Evolutionary conservation across 2,113 vertebrate species (phyloP), one percentile per base, ranked within the genome.

Genomic region (Neogale vison): DNA sequence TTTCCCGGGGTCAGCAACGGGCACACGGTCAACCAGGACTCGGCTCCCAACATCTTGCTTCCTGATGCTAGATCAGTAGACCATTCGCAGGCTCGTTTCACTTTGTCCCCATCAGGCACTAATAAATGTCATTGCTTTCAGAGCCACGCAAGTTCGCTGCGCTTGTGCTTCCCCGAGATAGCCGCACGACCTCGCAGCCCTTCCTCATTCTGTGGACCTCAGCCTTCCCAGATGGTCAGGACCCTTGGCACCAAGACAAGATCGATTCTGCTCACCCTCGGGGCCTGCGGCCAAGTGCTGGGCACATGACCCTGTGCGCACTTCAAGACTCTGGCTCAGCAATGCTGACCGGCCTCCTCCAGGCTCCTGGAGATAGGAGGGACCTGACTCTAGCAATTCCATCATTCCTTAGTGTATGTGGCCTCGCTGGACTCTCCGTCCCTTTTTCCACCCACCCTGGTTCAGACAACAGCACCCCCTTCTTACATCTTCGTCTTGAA

Each of bases 171-270:
- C 50, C 39, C 34, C 7, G 24, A 50, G 23, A 34, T 6, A 36
- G 23, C 31, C 20, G 18, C 71, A 9, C 10, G 11, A 7, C 21
- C 29, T 10, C 10, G 0, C 7, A 1, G 0, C 29, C 24, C 12
- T 69, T 88, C 52, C 65, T n/a, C 3, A 67, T 13, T 26, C 17
- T 52, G 29, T 2, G 47, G 36, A 24, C 12, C 34, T 55, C 21
- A 2, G 34, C 14, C 18, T 36, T 6, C 39, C 15, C 81, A 52
- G 42, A n/a, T 13, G 0, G 24, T 57, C 13, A 45, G 21, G 36
- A 36, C 14, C n/a, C 6, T n/a, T 20, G 77, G 31, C 47, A 57
- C 13, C 1, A 20, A 93, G 71, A 79, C 14, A 93, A 55, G 45
- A 45, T 3, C 10, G n/a, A 55, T 63, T n/a, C n/a, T 45, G n/a